Conservation (phyloP, 2,888 invertebrate species). For the Parthenolecanium corni region DNA sequence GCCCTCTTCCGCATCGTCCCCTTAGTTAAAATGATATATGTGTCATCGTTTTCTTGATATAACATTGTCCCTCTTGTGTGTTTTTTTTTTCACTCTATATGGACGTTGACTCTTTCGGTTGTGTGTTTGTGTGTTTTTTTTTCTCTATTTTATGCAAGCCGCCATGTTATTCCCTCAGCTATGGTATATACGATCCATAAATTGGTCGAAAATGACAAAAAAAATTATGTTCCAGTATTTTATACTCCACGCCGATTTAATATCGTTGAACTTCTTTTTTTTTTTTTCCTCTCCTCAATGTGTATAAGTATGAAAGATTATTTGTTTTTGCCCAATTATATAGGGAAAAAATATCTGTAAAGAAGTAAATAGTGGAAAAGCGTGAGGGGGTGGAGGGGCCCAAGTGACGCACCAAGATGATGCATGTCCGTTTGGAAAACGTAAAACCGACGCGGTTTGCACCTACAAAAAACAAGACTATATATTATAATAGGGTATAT, state of each 20-base stretch:
- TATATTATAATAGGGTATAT: slow-evolving; percentile 20
- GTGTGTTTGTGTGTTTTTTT: no score
- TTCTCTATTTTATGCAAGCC: slow-evolving; percentile 17
- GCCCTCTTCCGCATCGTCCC: not conserved
- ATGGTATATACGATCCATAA: slow-evolving; percentile 16
- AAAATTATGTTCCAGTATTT: slow-evolving; percentile 27
- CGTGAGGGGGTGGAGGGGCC: no score
- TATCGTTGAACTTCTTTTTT: slow-evolving; percentile 18
- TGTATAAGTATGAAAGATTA: slow-evolving; percentile 1
- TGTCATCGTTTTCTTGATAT: slow-evolving; percentile 21
- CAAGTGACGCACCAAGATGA: not conserved
- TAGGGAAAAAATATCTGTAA: not conserved
- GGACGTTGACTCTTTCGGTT: slow-evolving; percentile 7
- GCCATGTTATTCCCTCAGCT: not conserved
- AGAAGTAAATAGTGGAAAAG: no score
- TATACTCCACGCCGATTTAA: slow-evolving; percentile 12
- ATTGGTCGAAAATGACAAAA: slow-evolving; percentile 28
- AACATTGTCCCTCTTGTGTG: slow-evolving; percentile 22
- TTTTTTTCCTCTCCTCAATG: no score
- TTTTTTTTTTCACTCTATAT: slow-evolving; percentile 1
- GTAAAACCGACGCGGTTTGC: slow-evolving; percentile 16
- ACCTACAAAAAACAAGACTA: slow-evolving; percentile 21
- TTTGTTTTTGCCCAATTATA: slow-evolving; percentile 23
- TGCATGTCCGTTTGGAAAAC: slow-evolving; percentile 20
- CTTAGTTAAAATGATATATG: slow-evolving; percentile 24